Evolutionary conservation across 2,888 invertebrate species (phyloP), one percentile per base, ranked within the genome.

Genomic region (Yponomeuta malinellus): DNA sequence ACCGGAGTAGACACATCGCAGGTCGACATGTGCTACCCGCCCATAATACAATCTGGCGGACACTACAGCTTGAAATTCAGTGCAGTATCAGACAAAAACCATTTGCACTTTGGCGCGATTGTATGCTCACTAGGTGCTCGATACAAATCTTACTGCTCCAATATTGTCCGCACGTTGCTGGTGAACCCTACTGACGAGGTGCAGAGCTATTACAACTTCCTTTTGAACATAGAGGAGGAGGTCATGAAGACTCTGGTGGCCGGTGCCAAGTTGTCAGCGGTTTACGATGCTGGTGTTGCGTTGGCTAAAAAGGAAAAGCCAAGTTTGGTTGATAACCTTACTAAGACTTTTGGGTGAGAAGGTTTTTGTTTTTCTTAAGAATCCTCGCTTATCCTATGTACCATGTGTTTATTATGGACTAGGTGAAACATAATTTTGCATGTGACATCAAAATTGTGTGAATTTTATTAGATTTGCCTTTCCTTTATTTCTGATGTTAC

Each of bases 1-100:
- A 95, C 96, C 10, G 97, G 97, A 2, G 96, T 98, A 0, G 98
- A 98, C 88, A 94, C 96, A 3, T 94, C 95, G 43, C 96, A 98
- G 84, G 94, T 99, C 4, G 99, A 99, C 81, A 97, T 98, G 95
- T 99, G 99, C 83, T 99, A 99, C 85, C 98, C 99, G 0, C 97
- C 99, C 0, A 99, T 99, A 72, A 98, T 99, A 79, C 99, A 99
- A 86, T 99, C 99, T 59, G 99, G 99, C 10, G 99, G 99, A n/a
- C 95, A 96, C 82, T 99, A 99, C 90, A 97, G 96, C 81, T 93
- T 99, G 68, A 99, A 99, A 89, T 99, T 99, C 88, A 99, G 98
- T 82, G 97, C 97, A 4, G 95, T 95, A 2, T 98, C 98, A 77
- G 98, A 99, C 84, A 98, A 98, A 84, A 98, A 98, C 83, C 94